Base-by-base conservation (phyloP, 2,113 vertebrate genomes). In the Columbina picui region DNA sequence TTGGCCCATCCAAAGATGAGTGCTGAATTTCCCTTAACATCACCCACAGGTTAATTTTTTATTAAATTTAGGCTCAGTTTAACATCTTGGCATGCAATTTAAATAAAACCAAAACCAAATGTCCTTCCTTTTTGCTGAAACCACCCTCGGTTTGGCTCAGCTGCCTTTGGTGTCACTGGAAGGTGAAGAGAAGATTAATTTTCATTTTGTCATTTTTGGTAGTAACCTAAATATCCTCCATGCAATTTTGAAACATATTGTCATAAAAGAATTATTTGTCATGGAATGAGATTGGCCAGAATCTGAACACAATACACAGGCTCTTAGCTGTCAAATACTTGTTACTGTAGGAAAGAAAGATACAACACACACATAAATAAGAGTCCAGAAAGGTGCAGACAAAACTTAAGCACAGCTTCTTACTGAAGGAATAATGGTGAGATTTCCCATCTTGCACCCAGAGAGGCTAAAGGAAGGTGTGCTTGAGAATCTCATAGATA, bases 51-150 rank as follows among this genome's bases (percentile, higher is more conserved):
- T 96, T 96, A 96, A 95, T 95, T 94, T 96, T 81, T 94, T 97
- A 91, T 97, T 92, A 96, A 92, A 60, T 81, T 95, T 96, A 96
- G 80, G 96, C 91, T 84, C 84, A 95, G 93, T 96, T 94, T 87
- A 97, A 96, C 80, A 85, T 94, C 92, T 93, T 95, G 95, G 94
- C 96, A 27, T 43, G n/a, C 25, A 59, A 89, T 95, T 96, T 78
- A 89, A 94, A 93, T 96, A 93, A 97, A 97, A 96, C 77, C 88
- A 94, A 96, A 94, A 74, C 82, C 94, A 92, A 96, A 97, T 90
- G 88, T 93, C 90, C 92, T 70, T 95, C 75, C 49, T 78, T 96
- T 94, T 87, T 93, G 83, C 84, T 90, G 91, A 96, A 97, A 97
- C 85, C 83, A 93, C 84, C 93, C 87, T 94, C 1, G 50, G 95